Conservation (phyloP, 2,888 invertebrate genomes). For the Clusia tigrina region DNA sequence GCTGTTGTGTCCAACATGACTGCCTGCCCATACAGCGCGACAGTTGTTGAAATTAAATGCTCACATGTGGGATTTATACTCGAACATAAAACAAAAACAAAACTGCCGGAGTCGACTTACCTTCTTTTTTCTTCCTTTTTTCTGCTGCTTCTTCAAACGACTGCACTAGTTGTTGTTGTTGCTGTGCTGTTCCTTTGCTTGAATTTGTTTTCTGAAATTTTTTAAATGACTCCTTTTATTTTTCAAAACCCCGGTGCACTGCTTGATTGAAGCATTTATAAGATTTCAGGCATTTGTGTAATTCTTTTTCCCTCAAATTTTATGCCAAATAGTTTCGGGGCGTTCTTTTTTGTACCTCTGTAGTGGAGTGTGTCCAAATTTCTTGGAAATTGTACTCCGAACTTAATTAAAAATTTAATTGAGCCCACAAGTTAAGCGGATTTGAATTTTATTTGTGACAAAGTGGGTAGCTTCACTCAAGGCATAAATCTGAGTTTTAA, state of each 20-base stretch:
- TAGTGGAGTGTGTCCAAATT: background rate
- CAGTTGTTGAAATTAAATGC: constrained; percentile 62
- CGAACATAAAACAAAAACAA: constrained; percentile 13
- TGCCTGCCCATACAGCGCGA: constrained; percentile 48
- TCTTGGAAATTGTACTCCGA: background rate
- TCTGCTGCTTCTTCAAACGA: background rate
- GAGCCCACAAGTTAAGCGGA: too few relatives aligned
- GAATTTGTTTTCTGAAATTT: background rate
- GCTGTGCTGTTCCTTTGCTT: background rate
- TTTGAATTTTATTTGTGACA: too few relatives aligned
- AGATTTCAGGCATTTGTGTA: constrained; percentile 57
- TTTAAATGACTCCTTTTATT: too few relatives aligned
- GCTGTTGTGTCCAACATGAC: constrained; percentile 56
- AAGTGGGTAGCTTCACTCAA: too few relatives aligned
- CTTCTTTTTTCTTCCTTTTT: constrained; percentile 29
- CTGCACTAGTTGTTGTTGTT: background rate
- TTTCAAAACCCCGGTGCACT: constrained; percentile 48
- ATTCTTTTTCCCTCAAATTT: constrained; percentile 50
- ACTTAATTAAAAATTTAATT: constrained; percentile 1
- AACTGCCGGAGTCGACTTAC: constrained; percentile 29
- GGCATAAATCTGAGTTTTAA: too few relatives aligned
- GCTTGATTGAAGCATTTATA: constrained; percentile 59
- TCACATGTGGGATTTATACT: constrained; percentile 58
- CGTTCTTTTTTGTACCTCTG: background rate
- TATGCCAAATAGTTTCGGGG: background rate